These are phyloP conservation scores for Amazona vittata DNA, from an alignment of 2,113 vertebrate genomes.

Conservation along the genomic window DNA sequence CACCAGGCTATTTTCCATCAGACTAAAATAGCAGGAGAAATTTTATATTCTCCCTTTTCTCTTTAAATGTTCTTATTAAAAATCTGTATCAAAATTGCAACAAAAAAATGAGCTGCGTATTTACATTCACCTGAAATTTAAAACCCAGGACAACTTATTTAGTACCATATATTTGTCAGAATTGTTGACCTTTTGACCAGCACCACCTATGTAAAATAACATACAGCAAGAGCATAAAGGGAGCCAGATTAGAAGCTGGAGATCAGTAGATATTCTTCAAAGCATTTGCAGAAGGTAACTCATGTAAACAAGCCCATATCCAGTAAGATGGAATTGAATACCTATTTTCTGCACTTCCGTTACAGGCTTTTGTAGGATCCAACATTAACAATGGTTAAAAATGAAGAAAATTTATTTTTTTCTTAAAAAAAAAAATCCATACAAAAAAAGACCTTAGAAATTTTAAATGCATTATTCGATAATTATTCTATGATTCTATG, in stretches of 20 bases:
- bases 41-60: not conserved
- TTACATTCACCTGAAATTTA: not conserved
- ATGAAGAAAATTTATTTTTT: not conserved
- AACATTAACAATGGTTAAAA: not conserved
- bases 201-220: not conserved
- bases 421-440: not conserved
- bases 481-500: no score
- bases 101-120: not conserved
- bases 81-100: not conserved
- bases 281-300: not conserved
- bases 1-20: not conserved
- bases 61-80: not conserved
- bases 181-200: not conserved
- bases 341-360: not conserved
- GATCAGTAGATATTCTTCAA: not conserved
- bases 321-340: not conserved
- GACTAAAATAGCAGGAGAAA: constrained; percentile 12
- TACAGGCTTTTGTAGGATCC: not conserved
- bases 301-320: not conserved
- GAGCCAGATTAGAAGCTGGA: not conserved
- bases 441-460: not conserved
- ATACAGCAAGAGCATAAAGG: not conserved
- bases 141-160: not conserved
- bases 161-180: not conserved
- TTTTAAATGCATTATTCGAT: not conserved